These are phyloP conservation scores for Camponotus fellah DNA, from an alignment of 2,888 invertebrate genomes.

Conservation along the genomic window DNA sequence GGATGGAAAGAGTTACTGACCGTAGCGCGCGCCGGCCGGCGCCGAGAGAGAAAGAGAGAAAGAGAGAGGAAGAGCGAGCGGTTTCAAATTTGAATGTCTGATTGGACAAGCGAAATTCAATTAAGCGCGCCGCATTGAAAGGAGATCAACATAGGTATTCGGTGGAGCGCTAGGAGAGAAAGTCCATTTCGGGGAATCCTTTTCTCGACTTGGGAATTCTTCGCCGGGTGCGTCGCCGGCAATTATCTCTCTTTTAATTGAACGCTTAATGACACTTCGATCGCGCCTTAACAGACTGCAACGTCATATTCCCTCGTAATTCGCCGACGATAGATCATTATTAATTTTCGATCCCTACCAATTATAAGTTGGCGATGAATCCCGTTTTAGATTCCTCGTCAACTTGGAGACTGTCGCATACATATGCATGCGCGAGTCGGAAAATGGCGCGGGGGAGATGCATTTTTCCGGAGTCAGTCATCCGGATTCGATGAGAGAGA, in stretches of 20 bases:
- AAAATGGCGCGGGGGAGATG: background rate
- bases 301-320: slow-evolving; percentile 33
- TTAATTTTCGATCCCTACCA: slow-evolving; percentile 42
- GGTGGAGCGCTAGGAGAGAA: slow-evolving; percentile 41
- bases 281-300: slow-evolving; percentile 44
- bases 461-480: background rate
- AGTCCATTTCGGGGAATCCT: slow-evolving; percentile 60
- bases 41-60: slow-evolving; percentile 25
- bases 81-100: slow-evolving; percentile 84
- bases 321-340: slow-evolving; percentile 43
- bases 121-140: slow-evolving; percentile 74
- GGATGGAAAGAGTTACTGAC: slow-evolving; percentile 73
- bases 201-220: slow-evolving; percentile 57
- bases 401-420: background rate
- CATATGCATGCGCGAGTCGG: background rate
- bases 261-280: slow-evolving; percentile 54
- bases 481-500: background rate
- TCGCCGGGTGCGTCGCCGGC: slow-evolving; percentile 50
- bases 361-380: slow-evolving; percentile 31
- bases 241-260: slow-evolving; percentile 56
- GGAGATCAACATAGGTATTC: slow-evolving; percentile 63
- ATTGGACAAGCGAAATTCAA: slow-evolving; percentile 83
- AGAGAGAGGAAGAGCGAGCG: slow-evolving; percentile 42
- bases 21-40: slow-evolving; percentile 55
- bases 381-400: slow-evolving; percentile 7